phyloP scores from a whole-genome alignment of 2,113 vertebrate species.

The Lepus timidus region DNA sequence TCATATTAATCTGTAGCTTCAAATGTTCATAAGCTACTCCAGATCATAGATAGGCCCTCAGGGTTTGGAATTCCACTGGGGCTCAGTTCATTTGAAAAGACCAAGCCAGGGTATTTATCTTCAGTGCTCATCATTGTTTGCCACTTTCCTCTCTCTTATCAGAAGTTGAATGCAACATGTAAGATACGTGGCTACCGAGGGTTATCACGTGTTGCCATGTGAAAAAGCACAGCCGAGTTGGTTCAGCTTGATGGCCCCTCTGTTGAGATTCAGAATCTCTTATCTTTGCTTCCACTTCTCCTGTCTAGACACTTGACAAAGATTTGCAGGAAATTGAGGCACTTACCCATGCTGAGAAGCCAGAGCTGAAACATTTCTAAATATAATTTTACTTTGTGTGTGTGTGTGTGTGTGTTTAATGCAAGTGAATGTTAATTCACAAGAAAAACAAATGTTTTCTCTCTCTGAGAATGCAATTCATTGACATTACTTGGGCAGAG shows the following conservation, averaged over 20 bases:
- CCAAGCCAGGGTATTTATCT: conserved; percentile 56
- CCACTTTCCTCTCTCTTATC: conserved; percentile 74
- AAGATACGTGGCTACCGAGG: conserved; percentile 66
- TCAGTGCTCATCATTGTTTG: conserved; percentile 58
- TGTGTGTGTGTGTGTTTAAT: conserved; percentile 34
- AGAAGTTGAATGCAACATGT: conserved; percentile 67
- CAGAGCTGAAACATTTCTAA: conserved; percentile 80
- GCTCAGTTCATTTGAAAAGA: conserved; percentile 59
- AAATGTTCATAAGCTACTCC: conserved; percentile 45
- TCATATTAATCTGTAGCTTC: conserved; percentile 60
- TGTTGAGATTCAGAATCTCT: conserved; percentile 77
- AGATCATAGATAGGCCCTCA: conserved; percentile 25
- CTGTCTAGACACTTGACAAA: conserved; percentile 83
- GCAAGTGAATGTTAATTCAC: conserved; percentile 69
- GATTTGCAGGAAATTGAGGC: conserved; percentile 85
- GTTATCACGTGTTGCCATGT: conserved; percentile 76
- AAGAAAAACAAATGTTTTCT: conserved; percentile 59
- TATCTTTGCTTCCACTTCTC: conserved; percentile 82
- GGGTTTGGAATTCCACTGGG: conserved; percentile 38
- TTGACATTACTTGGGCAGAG: background rate
- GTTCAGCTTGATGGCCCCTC: conserved; percentile 70
- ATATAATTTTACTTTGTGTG: conserved; percentile 73
- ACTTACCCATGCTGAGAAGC: conserved; percentile 77
- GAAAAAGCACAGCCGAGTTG: conserved; percentile 76
- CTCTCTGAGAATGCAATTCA: conserved; percentile 40